Conservation (phyloP, 2,113 vertebrate species). For the Balaenoptera acutorostrata region DNA sequence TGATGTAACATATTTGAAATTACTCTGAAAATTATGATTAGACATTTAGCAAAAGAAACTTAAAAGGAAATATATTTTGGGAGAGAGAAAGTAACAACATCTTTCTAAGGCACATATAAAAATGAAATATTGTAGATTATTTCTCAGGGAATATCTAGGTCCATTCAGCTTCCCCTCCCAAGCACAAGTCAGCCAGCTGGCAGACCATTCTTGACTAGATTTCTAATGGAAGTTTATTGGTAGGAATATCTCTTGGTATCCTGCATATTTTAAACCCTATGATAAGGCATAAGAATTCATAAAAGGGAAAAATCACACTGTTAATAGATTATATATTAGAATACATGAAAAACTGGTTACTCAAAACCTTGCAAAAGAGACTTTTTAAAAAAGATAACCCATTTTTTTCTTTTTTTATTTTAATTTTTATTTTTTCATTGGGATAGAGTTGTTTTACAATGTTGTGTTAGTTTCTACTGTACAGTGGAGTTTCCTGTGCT, state of each 20-base stretch:
- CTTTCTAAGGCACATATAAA: neutral
- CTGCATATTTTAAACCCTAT: neutral
- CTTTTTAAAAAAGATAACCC: neutral
- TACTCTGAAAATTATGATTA: neutral
- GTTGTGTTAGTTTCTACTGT: no score
- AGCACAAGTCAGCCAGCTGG: neutral
- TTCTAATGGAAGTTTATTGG: neutral
- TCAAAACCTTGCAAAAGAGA: neutral
- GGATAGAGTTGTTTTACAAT: no score
- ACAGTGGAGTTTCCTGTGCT: no score
- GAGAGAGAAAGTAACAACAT: neutral
- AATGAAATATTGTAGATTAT: neutral
- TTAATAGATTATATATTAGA: neutral
- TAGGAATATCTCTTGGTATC: neutral
- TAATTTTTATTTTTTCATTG: no score
- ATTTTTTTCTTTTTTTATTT: neutral
- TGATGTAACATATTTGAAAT: neutral
- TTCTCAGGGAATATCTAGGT: neutral
- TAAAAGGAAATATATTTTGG: neutral
- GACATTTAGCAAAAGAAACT: neutral
- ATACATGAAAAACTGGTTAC: neutral
- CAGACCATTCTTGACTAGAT: neutral
- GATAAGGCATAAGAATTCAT: neutral
- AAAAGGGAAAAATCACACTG: neutral
- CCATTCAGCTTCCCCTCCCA: neutral